A percentile compares a stretch with the other conserved stretches of the same genome.
Conservation (phyloP, 1,140 invertebrate genomes). For the Drosophila littoralis region DNA sequence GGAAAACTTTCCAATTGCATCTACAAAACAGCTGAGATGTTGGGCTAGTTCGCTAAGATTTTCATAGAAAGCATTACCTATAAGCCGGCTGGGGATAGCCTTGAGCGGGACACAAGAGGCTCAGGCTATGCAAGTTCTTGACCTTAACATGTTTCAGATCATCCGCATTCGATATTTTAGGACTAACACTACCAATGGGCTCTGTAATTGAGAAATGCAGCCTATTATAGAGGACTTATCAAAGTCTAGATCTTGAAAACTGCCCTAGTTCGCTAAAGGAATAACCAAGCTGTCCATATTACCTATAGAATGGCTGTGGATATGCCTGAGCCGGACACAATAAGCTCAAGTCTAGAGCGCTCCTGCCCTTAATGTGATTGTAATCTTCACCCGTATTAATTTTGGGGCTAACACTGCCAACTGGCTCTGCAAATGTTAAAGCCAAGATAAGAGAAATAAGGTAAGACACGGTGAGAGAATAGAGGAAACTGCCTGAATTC, state of each 20-base stretch:
- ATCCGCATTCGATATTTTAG: conserved; percentile 87
- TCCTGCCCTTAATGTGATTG: conserved; percentile 67
- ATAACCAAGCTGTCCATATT: conserved; percentile 55
- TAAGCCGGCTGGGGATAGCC: conserved; percentile 88
- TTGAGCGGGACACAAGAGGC: conserved; percentile 89
- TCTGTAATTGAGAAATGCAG: conserved; percentile 84
- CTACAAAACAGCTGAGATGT: conserved; percentile 25
- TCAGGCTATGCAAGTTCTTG: conserved; percentile 45
- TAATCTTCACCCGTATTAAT: conserved; percentile 82
- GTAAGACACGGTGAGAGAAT: too few species aligned
- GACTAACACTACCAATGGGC: conserved; percentile 89
- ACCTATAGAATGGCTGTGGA: conserved; percentile 88
- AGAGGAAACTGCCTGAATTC: conserved; percentile 57
- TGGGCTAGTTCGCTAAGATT: conserved; percentile 23
- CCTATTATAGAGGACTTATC: not conserved
- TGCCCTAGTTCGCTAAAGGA: conserved; percentile 13
- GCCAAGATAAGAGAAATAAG: not conserved
- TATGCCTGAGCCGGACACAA: conserved; percentile 88
- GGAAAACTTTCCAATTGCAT: not conserved
- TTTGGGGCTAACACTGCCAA: conserved; percentile 85
- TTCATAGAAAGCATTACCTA: conserved; percentile 84
- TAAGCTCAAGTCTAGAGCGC: conserved; percentile 85
- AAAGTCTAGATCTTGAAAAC: conserved; percentile 37
- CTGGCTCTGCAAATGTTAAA: conserved; percentile 77
- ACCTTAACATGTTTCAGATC: conserved; percentile 55